Base-by-base conservation (phyloP, 2,113 vertebrate genomes). In the Tachysurus fulvidraco region DNA sequence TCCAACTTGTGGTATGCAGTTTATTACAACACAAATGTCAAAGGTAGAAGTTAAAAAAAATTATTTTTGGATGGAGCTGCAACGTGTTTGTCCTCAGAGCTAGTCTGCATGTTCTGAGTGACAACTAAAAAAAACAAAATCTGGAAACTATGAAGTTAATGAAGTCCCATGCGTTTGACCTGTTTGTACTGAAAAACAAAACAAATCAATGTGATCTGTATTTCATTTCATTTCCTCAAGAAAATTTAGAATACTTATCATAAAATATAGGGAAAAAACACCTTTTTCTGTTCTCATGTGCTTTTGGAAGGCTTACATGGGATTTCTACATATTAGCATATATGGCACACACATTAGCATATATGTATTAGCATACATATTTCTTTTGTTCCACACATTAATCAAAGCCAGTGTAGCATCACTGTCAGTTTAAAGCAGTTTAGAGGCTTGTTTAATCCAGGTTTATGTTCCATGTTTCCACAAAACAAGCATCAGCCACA, bases 1-100 rank as follows among this genome's bases (percentile, higher is more conserved):
- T 81, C 67, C 30, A 46, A 36, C 44, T 21, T 62, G 78, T 64
- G 67, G n/a, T 19, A 81, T 67, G n/a, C 44, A 19, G 36, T 64
- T n/a, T 10, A 17, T 80, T 83, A 60, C 50, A 44, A 85, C 71
- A 76, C 8, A 77, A 50, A 74, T 77, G 57, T 64, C 41, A 74
- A 84, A 79, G 52, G 54, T 74, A 60, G 41, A 78, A 30, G 67
- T 30, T 67, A 59, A 30, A 79, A 55, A 57, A 21, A n/a, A n/a
- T n/a, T n/a, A 30, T 60, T 28, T 78, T 46, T 21, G 44, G 46
- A 71, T 50, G 74, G 28, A 10, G 55, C 13, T n/a, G 6, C 16
- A 88, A 50, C 83, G 64, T 7, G 41, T 78, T 60, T 73, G 17
- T 19, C 60, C n/a, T 50, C 59, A 78, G 25, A 12, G 25, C 17